phyloP scores from a whole-genome alignment of 2,113 vertebrate species.

The Stomatorhinus ivindoensis region DNA sequence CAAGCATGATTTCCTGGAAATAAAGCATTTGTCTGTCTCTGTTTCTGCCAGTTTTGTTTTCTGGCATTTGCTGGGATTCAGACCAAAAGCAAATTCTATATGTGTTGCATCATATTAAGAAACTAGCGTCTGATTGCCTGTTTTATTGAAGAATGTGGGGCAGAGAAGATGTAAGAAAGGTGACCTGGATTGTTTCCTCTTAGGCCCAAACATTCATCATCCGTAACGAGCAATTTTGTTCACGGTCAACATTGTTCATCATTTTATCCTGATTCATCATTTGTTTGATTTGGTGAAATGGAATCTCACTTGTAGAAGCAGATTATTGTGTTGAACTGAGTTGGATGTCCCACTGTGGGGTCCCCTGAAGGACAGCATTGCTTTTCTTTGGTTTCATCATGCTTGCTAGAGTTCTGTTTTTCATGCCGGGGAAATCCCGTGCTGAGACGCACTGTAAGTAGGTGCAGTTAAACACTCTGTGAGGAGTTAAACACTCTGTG shows the following conservation, averaged over 20 bases:
- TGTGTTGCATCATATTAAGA: slow-evolving; percentile 1
- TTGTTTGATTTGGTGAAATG: not conserved
- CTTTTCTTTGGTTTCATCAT: not conserved
- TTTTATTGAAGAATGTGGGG: not conserved
- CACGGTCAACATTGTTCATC: not conserved
- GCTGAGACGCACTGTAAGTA: slow-evolving; percentile 2
- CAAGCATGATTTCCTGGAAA: not conserved
- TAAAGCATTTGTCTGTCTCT: not conserved
- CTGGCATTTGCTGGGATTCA: not conserved
- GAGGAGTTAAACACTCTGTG: not conserved
- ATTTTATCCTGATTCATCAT: not conserved
- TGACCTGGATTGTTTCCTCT: not conserved
- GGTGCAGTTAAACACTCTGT: not conserved
- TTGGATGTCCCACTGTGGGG: not conserved
- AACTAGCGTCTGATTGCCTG: not conserved
- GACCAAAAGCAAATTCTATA: slow-evolving; percentile 5
- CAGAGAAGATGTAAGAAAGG: not conserved
- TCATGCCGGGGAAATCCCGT: not conserved
- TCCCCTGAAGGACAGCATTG: not conserved
- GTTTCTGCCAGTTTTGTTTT: not conserved
- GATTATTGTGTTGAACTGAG: not conserved
- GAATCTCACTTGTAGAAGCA: not conserved
- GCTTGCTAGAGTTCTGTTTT: not conserved
- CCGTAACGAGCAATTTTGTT: not conserved
- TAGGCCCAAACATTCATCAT: not conserved